A percentile compares a stretch with the other conserved stretches of the same genome.
Conservation (phyloP, 2,888 invertebrate species). For the Lepetodrilus schrolli region DNA sequence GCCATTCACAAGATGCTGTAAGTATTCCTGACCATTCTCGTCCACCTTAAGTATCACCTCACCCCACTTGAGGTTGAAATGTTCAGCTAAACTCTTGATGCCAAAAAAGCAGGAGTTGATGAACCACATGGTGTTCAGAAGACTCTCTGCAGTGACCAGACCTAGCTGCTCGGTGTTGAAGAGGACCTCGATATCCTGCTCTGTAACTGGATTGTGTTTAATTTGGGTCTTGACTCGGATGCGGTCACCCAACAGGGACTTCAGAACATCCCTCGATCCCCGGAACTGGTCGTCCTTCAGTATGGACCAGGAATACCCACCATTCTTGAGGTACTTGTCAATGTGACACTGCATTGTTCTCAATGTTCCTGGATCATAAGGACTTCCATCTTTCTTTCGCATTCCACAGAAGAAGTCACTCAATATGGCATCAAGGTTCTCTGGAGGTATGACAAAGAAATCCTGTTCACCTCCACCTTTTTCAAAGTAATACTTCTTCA, state of each 20-base stretch:
- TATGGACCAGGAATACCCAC: not conserved
- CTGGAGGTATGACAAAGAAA: not conserved
- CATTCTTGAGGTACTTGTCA: not conserved
- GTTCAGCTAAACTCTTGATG: not conserved
- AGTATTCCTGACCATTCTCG: not conserved
- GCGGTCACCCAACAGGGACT: not conserved
- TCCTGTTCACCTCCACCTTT: not conserved
- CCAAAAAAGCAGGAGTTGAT: not conserved
- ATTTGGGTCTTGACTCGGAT: too few relatives aligned
- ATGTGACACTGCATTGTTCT: constrained; percentile 6
- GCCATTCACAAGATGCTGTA: not conserved
- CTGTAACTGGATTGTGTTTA: not conserved
- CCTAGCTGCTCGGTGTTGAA: not conserved
- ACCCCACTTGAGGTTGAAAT: constrained; percentile 16
- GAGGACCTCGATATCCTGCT: constrained; percentile 1
- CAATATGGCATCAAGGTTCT: not conserved
- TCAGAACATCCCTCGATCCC: not conserved
- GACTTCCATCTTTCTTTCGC: not conserved
- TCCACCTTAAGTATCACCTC: not conserved
- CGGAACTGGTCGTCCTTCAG: constrained; percentile 10
- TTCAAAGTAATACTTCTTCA: not conserved
- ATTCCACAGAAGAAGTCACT: not conserved
- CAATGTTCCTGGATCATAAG: not conserved
- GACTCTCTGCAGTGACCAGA: not conserved
- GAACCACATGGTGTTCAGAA: constrained; percentile 27